Evolutionary conservation across 1,140 invertebrate genomes (phyloP).

Genomic region (Archivesica marissinica): DNA sequence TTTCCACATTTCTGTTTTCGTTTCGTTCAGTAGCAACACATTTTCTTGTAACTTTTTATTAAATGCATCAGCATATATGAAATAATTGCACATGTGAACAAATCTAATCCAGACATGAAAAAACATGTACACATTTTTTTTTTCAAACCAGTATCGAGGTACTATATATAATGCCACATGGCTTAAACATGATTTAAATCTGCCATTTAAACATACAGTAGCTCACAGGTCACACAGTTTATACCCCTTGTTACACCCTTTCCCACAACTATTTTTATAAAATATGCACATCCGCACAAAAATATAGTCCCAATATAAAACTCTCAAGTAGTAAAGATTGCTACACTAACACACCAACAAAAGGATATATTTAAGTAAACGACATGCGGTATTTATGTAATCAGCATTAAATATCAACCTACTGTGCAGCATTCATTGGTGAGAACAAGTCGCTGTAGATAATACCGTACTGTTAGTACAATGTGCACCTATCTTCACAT

Average conservation of each 20-base stretch:
- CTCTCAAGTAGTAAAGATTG: neutral
- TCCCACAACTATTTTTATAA: conserved; percentile 26
- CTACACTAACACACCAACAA: conserved; percentile 30
- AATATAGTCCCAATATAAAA: conserved; percentile 46
- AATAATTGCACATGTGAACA: conserved; percentile 6
- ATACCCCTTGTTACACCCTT: conserved; percentile 55
- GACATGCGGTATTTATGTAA: conserved; percentile 36
- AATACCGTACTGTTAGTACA: conserved; percentile 29
- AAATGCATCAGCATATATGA: neutral
- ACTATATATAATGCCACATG: conserved; percentile 16
- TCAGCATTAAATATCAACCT: conserved; percentile 23
- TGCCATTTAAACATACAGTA: no score
- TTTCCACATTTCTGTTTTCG: no score
- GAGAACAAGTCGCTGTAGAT: conserved; percentile 26
- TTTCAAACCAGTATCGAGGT: conserved; percentile 14
- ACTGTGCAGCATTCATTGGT: neutral
- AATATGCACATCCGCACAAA: conserved; percentile 57
- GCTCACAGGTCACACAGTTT: conserved; percentile 31
- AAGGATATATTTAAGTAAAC: conserved; percentile 15
- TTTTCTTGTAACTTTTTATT: no score
- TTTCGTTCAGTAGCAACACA: no score
- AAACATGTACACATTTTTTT: neutral
- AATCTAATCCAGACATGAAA: neutral
- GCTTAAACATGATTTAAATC: no score
- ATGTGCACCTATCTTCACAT: conserved; percentile 26